Evolutionary conservation across 2,113 vertebrate genomes (phyloP).

Genomic region (Nettapus auritus): DNA sequence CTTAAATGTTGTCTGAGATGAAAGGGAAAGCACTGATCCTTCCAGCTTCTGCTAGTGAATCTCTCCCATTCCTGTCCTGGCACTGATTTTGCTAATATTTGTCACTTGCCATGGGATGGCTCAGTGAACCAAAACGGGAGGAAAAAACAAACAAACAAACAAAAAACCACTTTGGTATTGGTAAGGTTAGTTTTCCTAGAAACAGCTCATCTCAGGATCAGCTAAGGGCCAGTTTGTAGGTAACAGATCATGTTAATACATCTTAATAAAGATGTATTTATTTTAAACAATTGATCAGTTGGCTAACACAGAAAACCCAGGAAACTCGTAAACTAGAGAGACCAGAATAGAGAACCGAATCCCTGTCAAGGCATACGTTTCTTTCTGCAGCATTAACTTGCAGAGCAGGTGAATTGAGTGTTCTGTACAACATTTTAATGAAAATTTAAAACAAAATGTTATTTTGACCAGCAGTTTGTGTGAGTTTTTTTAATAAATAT

Average conservation of each 20-base stretch:
- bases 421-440: accelerated
- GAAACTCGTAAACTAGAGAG: background rate
- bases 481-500: background rate
- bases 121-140: background rate
- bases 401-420: too few relatives aligned
- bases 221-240: background rate
- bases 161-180: background rate
- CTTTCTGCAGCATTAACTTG: background rate
- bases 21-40: background rate
- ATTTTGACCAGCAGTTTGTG: background rate
- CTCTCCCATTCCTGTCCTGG: background rate
- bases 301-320: background rate
- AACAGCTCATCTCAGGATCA: background rate
- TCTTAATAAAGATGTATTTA: accelerated
- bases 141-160: too few relatives aligned
- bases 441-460: background rate
- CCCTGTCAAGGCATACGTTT: background rate
- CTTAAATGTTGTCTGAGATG: accelerated
- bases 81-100: background rate
- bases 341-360: background rate
- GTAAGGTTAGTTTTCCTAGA: background rate
- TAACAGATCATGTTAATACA: background rate
- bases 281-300: background rate
- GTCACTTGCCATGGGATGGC: background rate
- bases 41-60: background rate